phyloP scores from a whole-genome alignment of 2,888 invertebrate genomes.

The Tenthredo amoena region DNA sequence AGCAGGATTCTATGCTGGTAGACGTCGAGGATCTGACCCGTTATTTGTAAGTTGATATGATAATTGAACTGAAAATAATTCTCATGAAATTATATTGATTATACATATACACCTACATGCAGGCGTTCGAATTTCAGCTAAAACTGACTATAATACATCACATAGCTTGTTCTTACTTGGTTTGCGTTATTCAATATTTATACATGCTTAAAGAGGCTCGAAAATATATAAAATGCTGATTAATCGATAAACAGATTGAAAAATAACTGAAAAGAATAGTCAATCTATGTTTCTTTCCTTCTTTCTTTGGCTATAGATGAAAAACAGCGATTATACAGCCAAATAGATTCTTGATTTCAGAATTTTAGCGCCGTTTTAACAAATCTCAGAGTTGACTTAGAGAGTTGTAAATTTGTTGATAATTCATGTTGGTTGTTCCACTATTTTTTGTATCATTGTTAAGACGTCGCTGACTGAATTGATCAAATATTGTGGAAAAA shows the following conservation, averaged over 20 bases:
- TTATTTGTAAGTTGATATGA: constrained; percentile 85
- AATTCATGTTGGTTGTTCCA: neutral
- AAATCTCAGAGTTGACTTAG: neutral
- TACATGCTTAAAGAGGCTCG: neutral
- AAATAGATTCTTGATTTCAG: neutral
- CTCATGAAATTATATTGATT: neutral
- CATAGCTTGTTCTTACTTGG: constrained; percentile 45
- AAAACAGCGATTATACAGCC: neutral
- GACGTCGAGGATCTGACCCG: constrained; percentile 97
- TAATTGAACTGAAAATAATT: neutral
- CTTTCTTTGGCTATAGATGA: neutral
- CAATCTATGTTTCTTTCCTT: neutral
- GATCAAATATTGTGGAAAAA: neutral
- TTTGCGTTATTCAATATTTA: constrained; percentile 19
- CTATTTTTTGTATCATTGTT: neutral
- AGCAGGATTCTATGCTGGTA: constrained; percentile 98
- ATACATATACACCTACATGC: neutral
- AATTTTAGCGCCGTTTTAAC: neutral
- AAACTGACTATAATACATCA: neutral
- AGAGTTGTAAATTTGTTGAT: neutral
- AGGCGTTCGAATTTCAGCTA: neutral
- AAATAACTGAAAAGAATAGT: neutral
- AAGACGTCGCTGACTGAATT: neutral
- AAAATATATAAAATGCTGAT: neutral
- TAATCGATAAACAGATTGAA: neutral